A percentile compares a stretch with the other conserved stretches of the same genome.
Evolutionary conservation across 2,113 vertebrate species (phyloP).

Genomic region (Vidua macroura): DNA sequence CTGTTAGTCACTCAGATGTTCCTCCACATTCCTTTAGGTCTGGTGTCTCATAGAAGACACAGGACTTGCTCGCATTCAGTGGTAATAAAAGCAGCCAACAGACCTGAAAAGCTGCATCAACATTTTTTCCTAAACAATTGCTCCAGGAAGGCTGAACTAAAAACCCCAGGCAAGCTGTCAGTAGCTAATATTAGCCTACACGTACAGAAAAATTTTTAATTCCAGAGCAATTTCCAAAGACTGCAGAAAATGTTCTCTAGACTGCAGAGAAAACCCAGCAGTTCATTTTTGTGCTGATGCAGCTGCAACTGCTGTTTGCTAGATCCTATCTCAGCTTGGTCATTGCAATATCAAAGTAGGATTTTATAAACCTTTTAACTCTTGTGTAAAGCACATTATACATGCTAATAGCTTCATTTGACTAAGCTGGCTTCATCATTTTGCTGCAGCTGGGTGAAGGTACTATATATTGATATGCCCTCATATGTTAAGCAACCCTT

Average conservation of each 20-base stretch:
- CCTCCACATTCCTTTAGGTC: background rate
- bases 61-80: background rate
- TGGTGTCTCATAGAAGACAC: background rate
- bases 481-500: constrained; percentile 63
- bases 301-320: constrained; percentile 20
- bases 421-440: constrained; percentile 31
- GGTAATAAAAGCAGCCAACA: constrained; percentile 5
- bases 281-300: constrained; percentile 30
- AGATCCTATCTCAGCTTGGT: constrained; percentile 19
- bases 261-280: background rate
- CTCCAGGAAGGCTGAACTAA: constrained; percentile 23
- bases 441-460: constrained; percentile 52
- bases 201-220: background rate
- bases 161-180: constrained; percentile 36
- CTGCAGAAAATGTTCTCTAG: constrained; percentile 13
- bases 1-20: background rate
- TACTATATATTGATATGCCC: constrained; percentile 39
- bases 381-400: constrained; percentile 59
- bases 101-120: constrained; percentile 34
- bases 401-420: constrained; percentile 64
- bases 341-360: constrained; percentile 35
- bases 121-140: constrained; percentile 39
- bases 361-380: constrained; percentile 65
- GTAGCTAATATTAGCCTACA: constrained; percentile 35
- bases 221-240: constrained; percentile 32